Percentiles rank a stretch among this genome's conserved stretches.
Conservation (phyloP, 1,140 invertebrate species). For the Homalodisca vitripennis region DNA sequence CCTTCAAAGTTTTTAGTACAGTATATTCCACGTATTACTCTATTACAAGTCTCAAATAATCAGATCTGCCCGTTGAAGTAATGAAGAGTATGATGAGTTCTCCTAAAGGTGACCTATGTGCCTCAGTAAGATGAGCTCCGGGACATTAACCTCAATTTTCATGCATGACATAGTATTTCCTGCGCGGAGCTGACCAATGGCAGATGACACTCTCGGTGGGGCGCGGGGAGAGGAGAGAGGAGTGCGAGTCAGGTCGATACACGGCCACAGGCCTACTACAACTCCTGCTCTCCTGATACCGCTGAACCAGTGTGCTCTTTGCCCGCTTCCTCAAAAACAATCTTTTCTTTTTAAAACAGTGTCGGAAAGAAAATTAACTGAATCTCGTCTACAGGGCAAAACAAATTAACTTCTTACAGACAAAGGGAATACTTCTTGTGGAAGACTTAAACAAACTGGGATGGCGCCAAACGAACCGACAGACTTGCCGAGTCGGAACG, state of each 20-base stretch:
- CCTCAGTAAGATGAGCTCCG: not conserved
- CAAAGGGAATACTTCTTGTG: not conserved
- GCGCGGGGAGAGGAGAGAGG: not conserved
- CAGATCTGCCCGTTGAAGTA: no score
- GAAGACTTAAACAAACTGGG: no score
- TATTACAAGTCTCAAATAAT: no score
- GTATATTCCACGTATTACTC: no score
- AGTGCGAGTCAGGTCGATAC: not conserved
- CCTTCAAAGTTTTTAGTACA: no score
- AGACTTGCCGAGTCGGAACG: no score
- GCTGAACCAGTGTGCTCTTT: slow-evolving; percentile 6
- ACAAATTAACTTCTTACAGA: slow-evolving; percentile 1
- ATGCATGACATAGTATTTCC: slow-evolving; percentile 20
- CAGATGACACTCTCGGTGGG: slow-evolving; percentile 5
- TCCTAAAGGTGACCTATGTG: no score
- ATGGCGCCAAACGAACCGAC: no score
- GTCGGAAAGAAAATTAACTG: slow-evolving; percentile 23
- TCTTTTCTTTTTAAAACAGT: not conserved
- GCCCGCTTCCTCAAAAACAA: slow-evolving; percentile 17
- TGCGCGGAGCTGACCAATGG: not conserved
- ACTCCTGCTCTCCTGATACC: slow-evolving; percentile 10
- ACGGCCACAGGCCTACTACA: not conserved
- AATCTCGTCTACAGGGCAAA: slow-evolving; percentile 9
- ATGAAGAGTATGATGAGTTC: no score
- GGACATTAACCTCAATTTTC: slow-evolving; percentile 19